Conservation (phyloP, 2,113 vertebrate species). For the Eptatretus burgeri region DNA sequence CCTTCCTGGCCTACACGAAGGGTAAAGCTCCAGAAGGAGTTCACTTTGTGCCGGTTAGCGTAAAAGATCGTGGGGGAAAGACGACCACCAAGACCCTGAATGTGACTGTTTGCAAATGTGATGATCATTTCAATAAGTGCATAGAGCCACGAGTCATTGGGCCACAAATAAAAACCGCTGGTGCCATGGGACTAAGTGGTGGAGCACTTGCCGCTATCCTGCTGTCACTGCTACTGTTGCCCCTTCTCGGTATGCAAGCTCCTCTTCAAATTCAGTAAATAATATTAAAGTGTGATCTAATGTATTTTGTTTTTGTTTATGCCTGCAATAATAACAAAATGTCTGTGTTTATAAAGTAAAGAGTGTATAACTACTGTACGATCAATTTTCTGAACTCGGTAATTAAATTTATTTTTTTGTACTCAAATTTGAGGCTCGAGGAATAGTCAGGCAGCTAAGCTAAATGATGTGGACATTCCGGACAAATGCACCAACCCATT, state of each 20-base stretch:
- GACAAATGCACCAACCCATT: too few relatives aligned
- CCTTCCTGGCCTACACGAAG: neutral
- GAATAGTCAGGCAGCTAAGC: too few relatives aligned
- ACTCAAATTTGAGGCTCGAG: too few relatives aligned
- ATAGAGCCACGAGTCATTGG: neutral
- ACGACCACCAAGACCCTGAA: neutral
- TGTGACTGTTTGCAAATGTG: neutral
- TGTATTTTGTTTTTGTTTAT: too few relatives aligned
- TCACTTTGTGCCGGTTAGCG: constrained; percentile 1
- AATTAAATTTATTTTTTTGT: too few relatives aligned
- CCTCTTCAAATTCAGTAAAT: too few relatives aligned
- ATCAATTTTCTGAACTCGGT: too few relatives aligned
- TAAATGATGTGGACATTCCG: too few relatives aligned
- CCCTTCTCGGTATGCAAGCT: neutral
- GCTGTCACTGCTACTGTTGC: constrained; percentile 6
- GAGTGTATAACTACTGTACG: too few relatives aligned
- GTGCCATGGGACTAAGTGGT: neutral
- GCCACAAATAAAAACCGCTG: neutral
- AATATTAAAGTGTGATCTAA: too few relatives aligned
- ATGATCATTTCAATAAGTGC: neutral
- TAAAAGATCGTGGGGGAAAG: constrained; percentile 1
- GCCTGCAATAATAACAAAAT: too few relatives aligned
- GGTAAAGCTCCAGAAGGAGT: neutral
- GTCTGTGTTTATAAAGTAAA: too few relatives aligned
- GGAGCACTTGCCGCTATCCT: constrained; percentile 1